A percentile compares a stretch with the other conserved stretches of the same genome.
These are phyloP conservation scores for Oeneis ivallda DNA, from an alignment of 2,888 invertebrate genomes.

Conservation along the genomic window DNA sequence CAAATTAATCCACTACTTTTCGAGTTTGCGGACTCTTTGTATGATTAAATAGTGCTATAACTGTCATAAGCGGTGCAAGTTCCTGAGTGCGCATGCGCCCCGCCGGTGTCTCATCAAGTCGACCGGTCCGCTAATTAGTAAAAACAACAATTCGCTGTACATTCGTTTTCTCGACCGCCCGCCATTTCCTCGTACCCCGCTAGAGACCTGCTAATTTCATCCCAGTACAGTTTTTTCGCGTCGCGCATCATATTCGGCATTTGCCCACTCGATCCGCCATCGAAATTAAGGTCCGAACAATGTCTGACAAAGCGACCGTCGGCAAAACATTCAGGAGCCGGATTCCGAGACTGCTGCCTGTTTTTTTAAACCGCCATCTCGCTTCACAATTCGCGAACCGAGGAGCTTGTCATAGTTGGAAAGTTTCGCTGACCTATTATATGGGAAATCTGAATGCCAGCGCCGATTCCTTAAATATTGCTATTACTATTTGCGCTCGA, in stretches of 20 bases:
- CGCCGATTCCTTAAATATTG: slow-evolving; percentile 54
- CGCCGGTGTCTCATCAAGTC: slow-evolving; percentile 58
- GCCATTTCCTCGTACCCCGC: slow-evolving; percentile 78
- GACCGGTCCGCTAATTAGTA: slow-evolving; percentile 75
- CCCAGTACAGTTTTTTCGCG: slow-evolving; percentile 76
- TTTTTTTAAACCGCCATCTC: slow-evolving; percentile 76
- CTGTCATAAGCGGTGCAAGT: slow-evolving; percentile 6
- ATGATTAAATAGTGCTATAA: not conserved
- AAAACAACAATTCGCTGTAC: slow-evolving; percentile 79
- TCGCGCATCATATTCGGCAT: slow-evolving; percentile 81
- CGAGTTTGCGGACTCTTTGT: no score
- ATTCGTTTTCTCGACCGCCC: slow-evolving; percentile 77
- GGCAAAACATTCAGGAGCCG: slow-evolving; percentile 77
- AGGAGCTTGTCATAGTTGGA: slow-evolving; percentile 78
- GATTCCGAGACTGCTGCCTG: slow-evolving; percentile 73
- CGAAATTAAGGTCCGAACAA: slow-evolving; percentile 81
- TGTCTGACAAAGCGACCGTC: slow-evolving; percentile 81
- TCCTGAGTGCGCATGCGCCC: slow-evolving; percentile 1
- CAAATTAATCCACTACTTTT: no score
- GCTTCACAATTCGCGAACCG: slow-evolving; percentile 76
- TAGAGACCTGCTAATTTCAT: slow-evolving; percentile 81
- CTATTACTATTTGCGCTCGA: slow-evolving; percentile 38
- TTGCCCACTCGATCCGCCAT: slow-evolving; percentile 78
- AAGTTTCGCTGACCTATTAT: slow-evolving; percentile 77
- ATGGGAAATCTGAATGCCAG: slow-evolving; percentile 72